Conservation (phyloP, 2,888 invertebrate genomes). For the Drosophila lutescens region DNA sequence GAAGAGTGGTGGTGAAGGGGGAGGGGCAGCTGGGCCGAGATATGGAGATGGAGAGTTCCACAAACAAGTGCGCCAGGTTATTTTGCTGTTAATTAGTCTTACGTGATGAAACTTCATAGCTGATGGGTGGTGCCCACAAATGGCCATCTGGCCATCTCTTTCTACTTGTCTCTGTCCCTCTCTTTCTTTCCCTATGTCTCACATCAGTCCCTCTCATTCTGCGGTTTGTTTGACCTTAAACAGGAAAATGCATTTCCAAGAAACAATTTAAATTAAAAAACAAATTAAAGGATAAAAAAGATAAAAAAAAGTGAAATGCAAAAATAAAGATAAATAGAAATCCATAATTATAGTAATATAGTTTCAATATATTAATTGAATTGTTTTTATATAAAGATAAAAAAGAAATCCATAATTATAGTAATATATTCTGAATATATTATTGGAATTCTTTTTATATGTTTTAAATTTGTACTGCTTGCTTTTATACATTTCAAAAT, state of each 20-base stretch:
- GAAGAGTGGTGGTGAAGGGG: neutral
- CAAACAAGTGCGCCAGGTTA: conserved; percentile 76
- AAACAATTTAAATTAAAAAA: conserved; percentile 9
- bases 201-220: conserved; percentile 16
- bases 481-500: too few species aligned
- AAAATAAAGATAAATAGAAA: too few species aligned
- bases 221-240: conserved; percentile 50
- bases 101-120: conserved; percentile 71
- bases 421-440: too few species aligned
- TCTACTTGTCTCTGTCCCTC: neutral
- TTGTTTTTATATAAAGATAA: too few species aligned
- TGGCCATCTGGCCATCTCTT: conserved; percentile 23
- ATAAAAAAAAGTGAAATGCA: too few species aligned
- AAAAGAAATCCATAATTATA: too few species aligned
- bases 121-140: conserved; percentile 66
- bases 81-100: conserved; percentile 76
- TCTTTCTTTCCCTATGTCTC: neutral
- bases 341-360: too few species aligned
- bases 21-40: conserved; percentile 4
- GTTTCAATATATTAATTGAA: too few species aligned
- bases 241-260: conserved; percentile 5
- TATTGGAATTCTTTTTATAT: too few species aligned
- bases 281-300: neutral
- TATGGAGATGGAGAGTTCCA: conserved; percentile 48
- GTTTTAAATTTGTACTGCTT: too few species aligned